Evolutionary conservation across 2,888 invertebrate species (phyloP), one percentile per base, ranked within the genome.

Genomic region (Tetramorium bicarinatum): DNA sequence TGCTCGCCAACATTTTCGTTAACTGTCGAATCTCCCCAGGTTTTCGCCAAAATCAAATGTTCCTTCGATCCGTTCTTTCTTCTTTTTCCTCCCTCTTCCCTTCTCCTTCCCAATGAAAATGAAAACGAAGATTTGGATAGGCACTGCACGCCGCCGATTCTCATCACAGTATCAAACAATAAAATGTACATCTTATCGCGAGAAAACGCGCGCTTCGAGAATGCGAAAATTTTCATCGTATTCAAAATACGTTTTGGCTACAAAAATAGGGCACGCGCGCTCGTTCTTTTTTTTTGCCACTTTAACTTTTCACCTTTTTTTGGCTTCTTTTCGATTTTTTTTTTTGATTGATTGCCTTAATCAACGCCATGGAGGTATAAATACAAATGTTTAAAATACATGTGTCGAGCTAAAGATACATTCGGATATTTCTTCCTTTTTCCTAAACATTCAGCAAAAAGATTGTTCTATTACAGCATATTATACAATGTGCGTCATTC

Each of bases 171-270:
- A 83, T 75, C 25, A 88, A 89, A 87, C 85, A 86, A 87, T 88
- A 82, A 82, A 77, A 85, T 84, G 81, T 83, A 76, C 75, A 83
- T 69, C 52, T 47, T 82, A 81, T 56, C 54, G 76, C 66, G 74
- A 41, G 56, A 9, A 83, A 82, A 81, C 67, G 21, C 44, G 11
- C 62, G 52, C 67, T 89, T 84, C 54, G 79, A 74, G 67, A 49
- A 84, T 52, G 75, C 25, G 75, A 80, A 85, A 86, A 85, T 52
- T 62, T 84, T 87, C 62, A 41, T 85, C 76, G 79, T 89, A 88
- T 89, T 89, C 83, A 89, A 89, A 89, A 89, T 89, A 89, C 77
- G 47, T 89, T 85, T 85, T 44, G 69, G 25, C 82, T 89, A 89
- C 62, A 89, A 89, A 89, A 89, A 89, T 89, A 89, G 83, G 80